These are phyloP conservation scores for Galaxea fascicularis DNA, from an alignment of 92 coral and sea anemone species.

Conservation along the genomic window DNA sequence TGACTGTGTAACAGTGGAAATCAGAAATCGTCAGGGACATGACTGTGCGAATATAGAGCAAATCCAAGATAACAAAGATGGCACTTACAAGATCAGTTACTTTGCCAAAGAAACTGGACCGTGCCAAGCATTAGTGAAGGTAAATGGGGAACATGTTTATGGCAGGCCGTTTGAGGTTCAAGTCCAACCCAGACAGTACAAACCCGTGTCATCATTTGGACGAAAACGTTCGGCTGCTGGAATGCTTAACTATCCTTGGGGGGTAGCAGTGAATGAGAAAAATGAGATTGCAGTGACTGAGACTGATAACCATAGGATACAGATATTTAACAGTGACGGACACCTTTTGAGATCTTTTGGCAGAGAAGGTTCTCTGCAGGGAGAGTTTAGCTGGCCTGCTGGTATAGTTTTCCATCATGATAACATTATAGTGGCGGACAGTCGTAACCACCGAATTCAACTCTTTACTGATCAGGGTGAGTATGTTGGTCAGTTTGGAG, in stretches of 20 bases:
- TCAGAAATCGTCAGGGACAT: background rate
- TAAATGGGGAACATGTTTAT: constrained; percentile 20
- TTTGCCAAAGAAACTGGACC: constrained; percentile 48
- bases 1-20: background rate
- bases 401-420: constrained; percentile 17
- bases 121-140: constrained; percentile 16
- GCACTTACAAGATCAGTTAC: constrained; percentile 36
- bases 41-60: background rate
- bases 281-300: background rate
- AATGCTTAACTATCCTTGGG: background rate
- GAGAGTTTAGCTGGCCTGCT: constrained; percentile 17
- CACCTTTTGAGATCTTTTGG: constrained; percentile 19
- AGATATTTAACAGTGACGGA: background rate
- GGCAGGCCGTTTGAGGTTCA: constrained; percentile 26
- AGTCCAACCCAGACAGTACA: constrained; percentile 35
- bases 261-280: background rate
- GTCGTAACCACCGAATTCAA: constrained; percentile 13
- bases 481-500: constrained; percentile 12
- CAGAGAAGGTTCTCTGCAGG: constrained; percentile 15
- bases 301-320: background rate
- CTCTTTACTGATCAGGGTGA: constrained; percentile 17
- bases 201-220: background rate
- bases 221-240: background rate
- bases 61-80: constrained; percentile 36
- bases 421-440: constrained; percentile 29